These are phyloP conservation scores for Enteromius unitaeniatus DNA, from an alignment of 2,797 vertebrate species.

Conservation along the genomic window DNA sequence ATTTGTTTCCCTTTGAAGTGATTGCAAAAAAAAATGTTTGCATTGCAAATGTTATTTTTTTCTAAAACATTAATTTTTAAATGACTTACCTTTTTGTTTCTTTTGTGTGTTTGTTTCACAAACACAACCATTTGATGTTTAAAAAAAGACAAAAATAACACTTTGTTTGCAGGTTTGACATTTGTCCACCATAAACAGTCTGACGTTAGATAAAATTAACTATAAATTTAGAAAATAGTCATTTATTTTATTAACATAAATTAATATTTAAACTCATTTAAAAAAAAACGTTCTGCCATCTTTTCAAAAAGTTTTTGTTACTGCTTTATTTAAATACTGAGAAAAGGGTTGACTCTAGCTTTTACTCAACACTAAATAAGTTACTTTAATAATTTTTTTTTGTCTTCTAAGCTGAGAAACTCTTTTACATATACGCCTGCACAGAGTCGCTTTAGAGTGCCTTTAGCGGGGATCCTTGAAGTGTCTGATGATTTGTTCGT, in stretches of 20 bases:
- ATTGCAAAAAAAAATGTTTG: neutral
- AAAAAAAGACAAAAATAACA: neutral
- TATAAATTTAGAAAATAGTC: neutral
- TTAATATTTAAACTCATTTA: neutral
- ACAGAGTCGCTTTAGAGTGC: constrained; percentile 36
- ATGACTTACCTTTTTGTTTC: neutral
- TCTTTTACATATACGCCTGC: constrained; percentile 23
- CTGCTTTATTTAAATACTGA: neutral
- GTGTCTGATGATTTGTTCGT: constrained; percentile 59
- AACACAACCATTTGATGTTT: neutral
- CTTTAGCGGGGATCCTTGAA: constrained; percentile 51
- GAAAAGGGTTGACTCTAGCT: neutral
- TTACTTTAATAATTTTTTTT: constrained; percentile 26
- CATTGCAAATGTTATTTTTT: neutral
- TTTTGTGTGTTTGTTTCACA: neutral
- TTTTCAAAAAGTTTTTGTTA: neutral
- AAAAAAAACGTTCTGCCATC: neutral
- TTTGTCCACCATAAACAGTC: neutral
- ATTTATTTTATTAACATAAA: neutral
- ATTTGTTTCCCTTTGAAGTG: neutral
- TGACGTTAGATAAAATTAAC: neutral
- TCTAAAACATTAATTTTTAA: neutral
- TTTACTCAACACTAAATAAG: constrained; percentile 28
- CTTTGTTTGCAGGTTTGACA: neutral
- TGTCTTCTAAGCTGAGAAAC: constrained; percentile 1